These are phyloP conservation scores for Gorsachius magnificus DNA, from an alignment of 2,797 vertebrate species.

Conservation along the genomic window DNA sequence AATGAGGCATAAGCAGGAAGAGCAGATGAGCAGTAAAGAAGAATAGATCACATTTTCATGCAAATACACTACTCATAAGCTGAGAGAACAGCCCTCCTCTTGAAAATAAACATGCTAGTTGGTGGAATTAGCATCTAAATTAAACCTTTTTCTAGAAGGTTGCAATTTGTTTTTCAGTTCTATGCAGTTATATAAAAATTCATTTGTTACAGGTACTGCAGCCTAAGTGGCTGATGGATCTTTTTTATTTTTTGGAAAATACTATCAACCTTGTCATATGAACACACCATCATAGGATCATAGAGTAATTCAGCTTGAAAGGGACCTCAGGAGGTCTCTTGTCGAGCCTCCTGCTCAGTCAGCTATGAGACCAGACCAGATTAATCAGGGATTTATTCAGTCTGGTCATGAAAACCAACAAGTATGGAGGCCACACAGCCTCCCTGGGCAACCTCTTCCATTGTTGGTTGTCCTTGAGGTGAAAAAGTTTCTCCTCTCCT, in stretches of 20 bases:
- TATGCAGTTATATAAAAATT: not conserved
- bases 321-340: not conserved
- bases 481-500: not conserved
- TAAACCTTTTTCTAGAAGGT: not conserved
- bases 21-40: constrained; percentile 28
- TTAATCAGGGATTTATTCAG: not conserved
- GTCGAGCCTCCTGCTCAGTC: not conserved
- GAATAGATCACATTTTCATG: constrained; percentile 30
- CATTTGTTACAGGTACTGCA: not conserved
- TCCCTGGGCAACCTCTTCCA: not conserved
- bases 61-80: constrained; percentile 29
- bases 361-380: not conserved
- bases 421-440: not conserved
- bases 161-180: not conserved
- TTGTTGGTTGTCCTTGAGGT: not conserved
- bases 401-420: not conserved
- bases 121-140: constrained; percentile 39
- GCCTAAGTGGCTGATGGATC: not conserved
- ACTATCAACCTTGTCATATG: not conserved
- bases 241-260: not conserved
- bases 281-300: not conserved
- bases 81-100: not conserved
- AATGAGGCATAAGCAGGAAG: constrained; percentile 3
- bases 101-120: not conserved
- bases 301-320: not conserved